Percentiles rank a stretch among this genome's conserved stretches.
Conservation (phyloP, 1,140 invertebrate species). For the Aphaenogaster rudis region DNA sequence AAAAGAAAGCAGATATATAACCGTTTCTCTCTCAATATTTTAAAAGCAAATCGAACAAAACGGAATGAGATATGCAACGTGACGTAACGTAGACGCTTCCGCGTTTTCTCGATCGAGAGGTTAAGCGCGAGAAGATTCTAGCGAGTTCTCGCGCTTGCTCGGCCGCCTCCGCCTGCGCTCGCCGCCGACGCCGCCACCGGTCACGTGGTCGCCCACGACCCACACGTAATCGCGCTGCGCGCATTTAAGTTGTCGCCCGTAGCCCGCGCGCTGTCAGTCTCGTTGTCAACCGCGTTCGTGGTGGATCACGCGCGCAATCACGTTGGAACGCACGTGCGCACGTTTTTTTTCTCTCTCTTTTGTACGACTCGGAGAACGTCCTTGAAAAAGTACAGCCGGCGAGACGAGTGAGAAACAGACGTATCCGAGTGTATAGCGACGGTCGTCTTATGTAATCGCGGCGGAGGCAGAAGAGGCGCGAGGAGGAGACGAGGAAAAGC, state of each 20-base stretch:
- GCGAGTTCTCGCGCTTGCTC: conserved; percentile 59
- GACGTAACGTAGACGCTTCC: background rate
- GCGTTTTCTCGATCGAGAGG: conserved; percentile 32
- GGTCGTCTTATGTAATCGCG: conserved; percentile 54
- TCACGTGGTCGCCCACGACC: conserved; percentile 71
- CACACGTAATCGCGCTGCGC: conserved; percentile 61
- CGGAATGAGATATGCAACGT: background rate
- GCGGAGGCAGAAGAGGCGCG: conserved; percentile 4
- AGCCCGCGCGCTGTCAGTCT: conserved; percentile 74
- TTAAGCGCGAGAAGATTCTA: conserved; percentile 66
- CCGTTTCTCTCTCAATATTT: background rate
- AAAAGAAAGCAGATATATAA: background rate
- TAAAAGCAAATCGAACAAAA: background rate
- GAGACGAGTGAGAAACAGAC: conserved; percentile 45
- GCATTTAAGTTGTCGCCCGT: conserved; percentile 76
- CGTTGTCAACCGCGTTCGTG: conserved; percentile 29
- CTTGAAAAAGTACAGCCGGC: conserved; percentile 41
- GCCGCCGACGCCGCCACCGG: conserved; percentile 21
- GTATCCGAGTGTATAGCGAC: background rate
- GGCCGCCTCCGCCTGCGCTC: conserved; percentile 36
- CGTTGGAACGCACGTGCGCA: background rate
- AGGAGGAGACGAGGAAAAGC: conserved; percentile 35
- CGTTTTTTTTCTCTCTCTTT: background rate
- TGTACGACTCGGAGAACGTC: background rate
- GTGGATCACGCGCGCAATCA: background rate